phyloP scores from a whole-genome alignment of 2,888 invertebrate genomes.

The Dryobotodes eremita region DNA sequence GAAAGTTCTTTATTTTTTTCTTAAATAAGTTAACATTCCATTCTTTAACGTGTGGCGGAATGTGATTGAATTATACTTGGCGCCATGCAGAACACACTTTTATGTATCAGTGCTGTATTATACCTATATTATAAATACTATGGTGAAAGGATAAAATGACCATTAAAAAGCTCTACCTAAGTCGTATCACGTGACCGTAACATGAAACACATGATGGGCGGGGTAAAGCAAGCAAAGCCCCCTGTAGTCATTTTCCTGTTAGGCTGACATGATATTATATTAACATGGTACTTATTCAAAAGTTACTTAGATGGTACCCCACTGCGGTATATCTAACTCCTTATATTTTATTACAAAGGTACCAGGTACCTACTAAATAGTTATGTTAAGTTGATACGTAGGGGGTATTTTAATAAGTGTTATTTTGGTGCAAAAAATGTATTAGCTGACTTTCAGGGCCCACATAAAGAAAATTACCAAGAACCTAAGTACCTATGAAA shows the following conservation, averaged over 20 bases:
- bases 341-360: not conserved
- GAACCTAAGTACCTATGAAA: no score
- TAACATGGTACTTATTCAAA: constrained; percentile 9
- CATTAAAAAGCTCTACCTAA: not conserved
- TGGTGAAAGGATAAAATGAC: not conserved
- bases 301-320: constrained; percentile 13
- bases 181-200: not conserved
- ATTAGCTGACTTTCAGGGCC: not conserved
- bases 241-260: constrained; percentile 2
- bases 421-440: not conserved
- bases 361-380: not conserved
- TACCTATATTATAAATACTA: not conserved
- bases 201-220: not conserved
- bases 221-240: constrained; percentile 1
- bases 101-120: no score
- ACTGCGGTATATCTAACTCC: not conserved
- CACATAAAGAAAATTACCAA: not conserved
- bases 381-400: not conserved
- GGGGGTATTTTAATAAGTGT: constrained; percentile 15
- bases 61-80: no score
- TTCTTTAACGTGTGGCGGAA: no score
- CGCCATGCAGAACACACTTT: no score
- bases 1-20: no score
- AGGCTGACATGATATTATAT: not conserved
- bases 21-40: no score